Evolutionary conservation across 2,113 vertebrate species (phyloP).

Genomic region (Podarcis muralis): DNA sequence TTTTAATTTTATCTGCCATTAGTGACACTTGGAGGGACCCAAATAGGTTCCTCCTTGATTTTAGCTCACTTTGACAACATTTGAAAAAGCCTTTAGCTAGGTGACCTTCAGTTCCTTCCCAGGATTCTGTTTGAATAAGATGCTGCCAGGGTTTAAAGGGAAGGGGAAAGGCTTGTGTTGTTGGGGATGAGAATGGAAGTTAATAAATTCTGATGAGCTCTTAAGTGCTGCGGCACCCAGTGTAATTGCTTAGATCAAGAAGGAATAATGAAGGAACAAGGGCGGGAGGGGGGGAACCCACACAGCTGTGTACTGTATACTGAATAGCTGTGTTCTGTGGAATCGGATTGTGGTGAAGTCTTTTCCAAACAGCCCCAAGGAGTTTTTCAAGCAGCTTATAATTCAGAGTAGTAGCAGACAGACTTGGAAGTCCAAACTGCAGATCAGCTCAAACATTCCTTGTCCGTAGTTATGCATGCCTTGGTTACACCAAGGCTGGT

Average conservation of each 20-base stretch:
- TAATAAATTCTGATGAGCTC: conserved; percentile 1
- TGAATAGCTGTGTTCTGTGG: conserved; percentile 14
- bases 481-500: too few species aligned
- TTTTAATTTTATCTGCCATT: background rate
- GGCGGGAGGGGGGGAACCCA: conserved; percentile 14
- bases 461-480: too few species aligned
- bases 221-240: background rate
- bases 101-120: conserved; percentile 8
- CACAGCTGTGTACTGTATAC: conserved; percentile 3
- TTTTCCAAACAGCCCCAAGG: background rate
- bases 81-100: background rate
- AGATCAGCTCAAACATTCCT: too few species aligned
- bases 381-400: background rate
- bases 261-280: background rate
- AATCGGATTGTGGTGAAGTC: background rate
- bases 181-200: conserved; percentile 8
- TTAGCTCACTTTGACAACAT: background rate
- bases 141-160: background rate
- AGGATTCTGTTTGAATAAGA: conserved; percentile 11
- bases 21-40: background rate
- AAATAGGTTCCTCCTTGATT: background rate
- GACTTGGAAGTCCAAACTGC: too few species aligned
- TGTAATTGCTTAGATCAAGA: background rate
- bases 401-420: background rate
- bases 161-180: background rate